phyloP scores from a whole-genome alignment of 2,797 vertebrate genomes.

The Leptatherina wallacei region DNA sequence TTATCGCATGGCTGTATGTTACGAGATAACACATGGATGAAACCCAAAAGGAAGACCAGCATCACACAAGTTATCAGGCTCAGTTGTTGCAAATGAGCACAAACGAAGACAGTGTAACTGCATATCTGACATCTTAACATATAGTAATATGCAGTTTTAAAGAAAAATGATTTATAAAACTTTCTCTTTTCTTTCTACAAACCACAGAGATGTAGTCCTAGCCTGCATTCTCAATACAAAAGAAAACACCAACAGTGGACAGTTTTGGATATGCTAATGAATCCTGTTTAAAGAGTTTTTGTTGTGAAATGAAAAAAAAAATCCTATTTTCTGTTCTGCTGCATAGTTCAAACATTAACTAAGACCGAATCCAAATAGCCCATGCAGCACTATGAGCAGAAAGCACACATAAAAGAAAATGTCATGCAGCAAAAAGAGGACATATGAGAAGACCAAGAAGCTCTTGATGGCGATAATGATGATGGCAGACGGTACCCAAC shows the following conservation, averaged over 20 bases:
- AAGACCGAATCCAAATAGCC: conserved; percentile 10
- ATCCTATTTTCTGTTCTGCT: neutral
- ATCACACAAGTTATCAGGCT: conserved; percentile 22
- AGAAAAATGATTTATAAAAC: neutral
- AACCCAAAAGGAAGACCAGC: conserved; percentile 4
- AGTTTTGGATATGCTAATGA: conserved; percentile 10
- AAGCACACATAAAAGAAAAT: conserved; percentile 38
- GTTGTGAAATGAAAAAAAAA: neutral
- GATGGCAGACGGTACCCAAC: conserved; percentile 81
- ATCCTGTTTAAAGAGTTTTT: neutral
- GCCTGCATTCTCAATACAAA: conserved; percentile 19
- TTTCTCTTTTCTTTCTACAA: neutral
- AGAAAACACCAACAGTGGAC: conserved; percentile 13
- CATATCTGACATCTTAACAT: neutral
- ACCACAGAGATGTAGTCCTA: conserved; percentile 34
- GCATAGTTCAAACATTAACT: conserved; percentile 5
- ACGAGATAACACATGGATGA: conserved; percentile 25
- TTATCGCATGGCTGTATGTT: conserved; percentile 7
- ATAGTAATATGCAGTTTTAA: neutral
- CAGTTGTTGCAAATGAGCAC: conserved; percentile 20
- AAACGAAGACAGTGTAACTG: conserved; percentile 18
- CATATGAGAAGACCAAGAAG: neutral
- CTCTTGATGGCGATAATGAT: conserved; percentile 14
- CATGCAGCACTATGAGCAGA: conserved; percentile 62
- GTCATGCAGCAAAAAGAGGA: conserved; percentile 79